Evolutionary conservation across 1,140 invertebrate species (phyloP).

Genomic region (Calephelis nemesis): DNA sequence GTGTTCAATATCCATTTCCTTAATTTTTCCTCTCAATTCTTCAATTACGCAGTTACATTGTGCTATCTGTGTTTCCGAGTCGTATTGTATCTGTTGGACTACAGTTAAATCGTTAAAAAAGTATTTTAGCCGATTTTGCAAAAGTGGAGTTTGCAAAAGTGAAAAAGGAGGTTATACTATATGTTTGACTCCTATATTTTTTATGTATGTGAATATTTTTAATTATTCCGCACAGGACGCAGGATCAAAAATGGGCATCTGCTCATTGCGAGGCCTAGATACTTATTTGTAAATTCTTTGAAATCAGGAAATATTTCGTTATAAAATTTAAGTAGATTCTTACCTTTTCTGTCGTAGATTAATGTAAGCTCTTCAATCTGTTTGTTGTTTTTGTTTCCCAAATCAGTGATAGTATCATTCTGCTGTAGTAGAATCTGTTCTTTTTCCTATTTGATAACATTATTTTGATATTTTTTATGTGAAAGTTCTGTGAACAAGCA

Average conservation of each 20-base stretch:
- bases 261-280: too few relatives aligned
- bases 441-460: constrained; percentile 48
- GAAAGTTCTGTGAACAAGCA: background rate
- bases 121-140: too few relatives aligned
- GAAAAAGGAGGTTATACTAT: background rate
- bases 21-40: constrained; percentile 55
- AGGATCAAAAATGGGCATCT: background rate
- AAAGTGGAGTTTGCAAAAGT: too few relatives aligned
- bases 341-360: constrained; percentile 57
- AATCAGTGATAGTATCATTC: constrained; percentile 41
- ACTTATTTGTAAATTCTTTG: too few relatives aligned
- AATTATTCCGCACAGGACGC: background rate
- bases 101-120: constrained; percentile 15
- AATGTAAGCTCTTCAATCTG: constrained; percentile 52
- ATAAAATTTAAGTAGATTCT: constrained; percentile 23
- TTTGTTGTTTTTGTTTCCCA: constrained; percentile 48
- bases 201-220: background rate
- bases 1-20: constrained; percentile 52
- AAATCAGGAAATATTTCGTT: too few relatives aligned
- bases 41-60: constrained; percentile 58
- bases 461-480: background rate
- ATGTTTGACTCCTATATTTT: background rate
- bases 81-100: constrained; percentile 60
- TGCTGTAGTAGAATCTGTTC: constrained; percentile 45
- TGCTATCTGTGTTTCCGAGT: constrained; percentile 61